Conservation (phyloP, 2,797 vertebrate genomes). For the Merluccius polli region DNA sequence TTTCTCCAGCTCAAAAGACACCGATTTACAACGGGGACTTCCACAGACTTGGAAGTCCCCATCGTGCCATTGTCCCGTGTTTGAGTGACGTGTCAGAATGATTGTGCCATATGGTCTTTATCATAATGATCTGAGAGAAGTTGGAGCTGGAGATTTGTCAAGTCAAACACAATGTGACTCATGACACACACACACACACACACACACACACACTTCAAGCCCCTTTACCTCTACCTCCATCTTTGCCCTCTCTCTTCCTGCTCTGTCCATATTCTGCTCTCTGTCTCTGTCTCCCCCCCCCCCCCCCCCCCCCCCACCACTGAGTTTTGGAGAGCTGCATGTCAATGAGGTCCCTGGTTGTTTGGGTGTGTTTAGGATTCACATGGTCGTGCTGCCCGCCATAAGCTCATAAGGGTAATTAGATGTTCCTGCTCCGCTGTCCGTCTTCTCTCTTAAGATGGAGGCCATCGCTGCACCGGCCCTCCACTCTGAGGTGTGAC, state of each 20-base stretch:
- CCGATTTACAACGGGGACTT: background rate
- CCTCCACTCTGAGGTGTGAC: too few species aligned
- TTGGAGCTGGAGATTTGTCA: background rate
- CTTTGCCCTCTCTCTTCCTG: too few species aligned
- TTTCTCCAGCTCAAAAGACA: background rate
- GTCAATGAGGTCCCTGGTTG: constrained; percentile 23
- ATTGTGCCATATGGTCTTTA: background rate
- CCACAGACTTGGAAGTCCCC: background rate
- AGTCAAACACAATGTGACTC: constrained; percentile 1
- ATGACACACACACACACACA: background rate
- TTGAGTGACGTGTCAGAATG: background rate
- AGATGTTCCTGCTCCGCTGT: constrained; percentile 45
- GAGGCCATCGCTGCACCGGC: too few species aligned
- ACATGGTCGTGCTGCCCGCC: constrained; percentile 28
- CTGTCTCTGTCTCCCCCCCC: background rate
- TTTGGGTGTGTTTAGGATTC: constrained; percentile 46
- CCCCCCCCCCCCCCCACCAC: too few species aligned
- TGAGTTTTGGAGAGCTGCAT: constrained; percentile 23
- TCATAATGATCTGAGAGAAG: background rate
- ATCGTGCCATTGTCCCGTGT: background rate
- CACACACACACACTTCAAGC: background rate
- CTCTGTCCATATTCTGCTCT: too few species aligned
- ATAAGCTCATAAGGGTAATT: constrained; percentile 56
- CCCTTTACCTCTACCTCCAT: too few species aligned
- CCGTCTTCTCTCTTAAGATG: constrained; percentile 23